Evolutionary conservation across 2,113 vertebrate genomes (phyloP), one percentile per base, ranked within the genome.

Genomic region (Scophthalmus maximus): DNA sequence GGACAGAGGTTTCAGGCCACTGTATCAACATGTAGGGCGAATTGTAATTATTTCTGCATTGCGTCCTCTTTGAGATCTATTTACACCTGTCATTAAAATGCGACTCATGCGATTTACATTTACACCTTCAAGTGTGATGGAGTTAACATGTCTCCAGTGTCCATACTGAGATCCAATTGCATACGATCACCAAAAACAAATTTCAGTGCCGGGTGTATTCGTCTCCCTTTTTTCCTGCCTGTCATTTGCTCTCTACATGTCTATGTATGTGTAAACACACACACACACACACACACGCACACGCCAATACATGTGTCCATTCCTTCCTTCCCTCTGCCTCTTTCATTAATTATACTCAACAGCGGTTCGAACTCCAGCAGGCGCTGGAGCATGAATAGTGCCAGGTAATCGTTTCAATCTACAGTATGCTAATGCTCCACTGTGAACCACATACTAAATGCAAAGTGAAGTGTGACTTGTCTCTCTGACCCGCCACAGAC

Each of bases 371-470:
- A 34, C 57, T 60, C 27, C 49, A 76, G 46, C 29, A 36, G n/a
- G 1, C 18, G 2, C 6, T 70, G 63, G 68, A 6, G 44, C 70
- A 73, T 75, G 36, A 68, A 83, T 82, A 84, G 68, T 61, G 76
- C 72, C 25, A 40, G 15, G 63, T 67, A 85, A 82, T 80, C 81
- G 73, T 55, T 86, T 84, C 5, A 62, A 51, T 44, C 56, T 56
- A 60, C 49, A 50, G 51, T 63, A 81, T 82, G 59, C 46, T 63
- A 68, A 77, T 73, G 22, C 18, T 53, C 11, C 38, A 23, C 70
- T 78, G 47, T 86, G 47, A 81, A 81, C 78, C 53, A 78, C 49
- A 68, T 14, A 36, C 10, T 57, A 65, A 84, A 90, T 79, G n/a
- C 70, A 76, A 81, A 81, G 44, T 66, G 73, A 76, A 73, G 76